A percentile compares a stretch with the other conserved stretches of the same genome.
Evolutionary conservation across 2,888 invertebrate species (phyloP).

Genomic region (Phengaris arion): DNA sequence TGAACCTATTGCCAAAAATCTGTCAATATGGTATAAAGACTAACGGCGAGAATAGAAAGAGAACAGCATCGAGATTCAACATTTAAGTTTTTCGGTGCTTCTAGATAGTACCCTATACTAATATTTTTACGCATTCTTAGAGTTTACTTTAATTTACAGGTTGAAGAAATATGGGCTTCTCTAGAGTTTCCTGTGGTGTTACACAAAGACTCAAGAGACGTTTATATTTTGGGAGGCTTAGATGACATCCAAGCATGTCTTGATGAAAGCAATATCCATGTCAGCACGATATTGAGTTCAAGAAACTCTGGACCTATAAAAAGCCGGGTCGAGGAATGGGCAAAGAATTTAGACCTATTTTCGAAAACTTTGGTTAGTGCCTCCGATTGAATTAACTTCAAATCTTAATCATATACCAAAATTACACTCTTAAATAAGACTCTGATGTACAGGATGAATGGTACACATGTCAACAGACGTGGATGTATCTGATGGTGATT

Average conservation of each 20-base stretch:
- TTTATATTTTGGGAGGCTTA: constrained; percentile 89
- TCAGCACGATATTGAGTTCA: constrained; percentile 92
- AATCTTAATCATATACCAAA: no score
- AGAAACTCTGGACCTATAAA: constrained; percentile 92
- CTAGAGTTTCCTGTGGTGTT: constrained; percentile 87
- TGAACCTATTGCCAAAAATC: no score
- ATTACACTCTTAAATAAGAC: neutral
- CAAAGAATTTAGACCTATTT: constrained; percentile 86
- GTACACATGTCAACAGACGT: constrained; percentile 93
- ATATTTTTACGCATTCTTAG: no score
- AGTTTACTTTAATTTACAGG: constrained; percentile 61
- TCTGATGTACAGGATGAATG: constrained; percentile 86
- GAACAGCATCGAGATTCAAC: no score
- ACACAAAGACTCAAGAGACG: constrained; percentile 91
- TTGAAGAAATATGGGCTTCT: constrained; percentile 91
- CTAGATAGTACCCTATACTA: no score
- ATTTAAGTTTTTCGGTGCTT: no score
- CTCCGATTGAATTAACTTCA: constrained; percentile 33
- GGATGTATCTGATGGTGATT: constrained; percentile 96
- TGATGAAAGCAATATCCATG: constrained; percentile 92
- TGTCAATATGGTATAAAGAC: no score
- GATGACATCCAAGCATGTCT: constrained; percentile 90
- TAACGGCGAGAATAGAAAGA: no score
- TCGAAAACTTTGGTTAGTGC: constrained; percentile 85
- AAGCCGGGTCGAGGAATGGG: constrained; percentile 90